Conservation (phyloP, 2,888 invertebrate genomes). For the Galeruca laticollis region DNA sequence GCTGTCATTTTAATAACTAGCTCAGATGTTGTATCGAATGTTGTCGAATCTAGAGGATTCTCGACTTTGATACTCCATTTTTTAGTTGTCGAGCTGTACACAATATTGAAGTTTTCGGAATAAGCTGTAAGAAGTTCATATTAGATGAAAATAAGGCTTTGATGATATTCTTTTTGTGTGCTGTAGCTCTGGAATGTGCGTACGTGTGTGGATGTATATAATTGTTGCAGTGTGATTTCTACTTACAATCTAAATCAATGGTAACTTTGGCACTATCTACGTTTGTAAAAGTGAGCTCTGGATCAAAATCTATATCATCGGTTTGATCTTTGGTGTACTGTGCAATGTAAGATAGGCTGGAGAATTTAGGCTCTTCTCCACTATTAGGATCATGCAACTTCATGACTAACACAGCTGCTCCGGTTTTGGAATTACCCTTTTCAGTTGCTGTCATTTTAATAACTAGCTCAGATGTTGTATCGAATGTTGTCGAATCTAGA, state of each 20-base stretch:
- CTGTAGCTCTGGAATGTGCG: background rate
- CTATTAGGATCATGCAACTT: constrained; percentile 3
- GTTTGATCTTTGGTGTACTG: constrained; percentile 39
- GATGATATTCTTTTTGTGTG: background rate
- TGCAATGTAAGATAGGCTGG: constrained; percentile 41
- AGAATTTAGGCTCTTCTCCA: constrained; percentile 42
- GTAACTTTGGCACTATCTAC: too few species aligned
- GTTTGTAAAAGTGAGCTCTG: too few species aligned
- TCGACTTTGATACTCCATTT: constrained; percentile 18
- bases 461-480: constrained; percentile 20
- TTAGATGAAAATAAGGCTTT: background rate
- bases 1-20: constrained; percentile 28
- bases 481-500: background rate
- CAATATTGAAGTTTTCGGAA: constrained; percentile 19
- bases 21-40: constrained; percentile 9
- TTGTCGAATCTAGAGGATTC: background rate
- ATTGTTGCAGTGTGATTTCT: background rate
- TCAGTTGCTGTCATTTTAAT: constrained; percentile 25
- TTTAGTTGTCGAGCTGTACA: constrained; percentile 6
- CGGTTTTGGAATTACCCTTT: background rate
- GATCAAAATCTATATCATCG: constrained; percentile 24
- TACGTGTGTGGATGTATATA: background rate
- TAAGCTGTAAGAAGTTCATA: constrained; percentile 38
- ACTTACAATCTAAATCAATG: too few species aligned
- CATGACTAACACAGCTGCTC: constrained; percentile 26